Conservation (phyloP, 2,888 invertebrate genomes). For the Synanthedon formicaeformis region DNA sequence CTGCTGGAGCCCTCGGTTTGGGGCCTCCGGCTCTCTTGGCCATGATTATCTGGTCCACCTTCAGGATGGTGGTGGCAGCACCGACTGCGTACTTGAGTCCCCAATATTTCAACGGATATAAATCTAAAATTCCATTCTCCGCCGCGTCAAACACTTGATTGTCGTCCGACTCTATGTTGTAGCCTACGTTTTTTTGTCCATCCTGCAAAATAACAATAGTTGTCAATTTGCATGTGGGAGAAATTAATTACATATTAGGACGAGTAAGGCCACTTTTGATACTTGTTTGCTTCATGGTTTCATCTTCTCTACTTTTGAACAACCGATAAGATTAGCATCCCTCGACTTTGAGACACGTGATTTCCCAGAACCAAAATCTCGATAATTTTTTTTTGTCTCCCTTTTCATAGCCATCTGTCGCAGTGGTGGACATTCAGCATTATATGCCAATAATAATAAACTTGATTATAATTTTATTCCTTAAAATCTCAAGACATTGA, state of each 20-base stretch:
- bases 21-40: conserved; percentile 97
- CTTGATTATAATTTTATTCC: no score
- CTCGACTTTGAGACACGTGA: no score
- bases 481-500: no score
- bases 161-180: conserved; percentile 86
- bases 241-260: conserved; percentile 1
- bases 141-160: conserved; percentile 79
- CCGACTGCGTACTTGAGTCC: conserved; percentile 95
- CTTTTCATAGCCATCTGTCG: no score
- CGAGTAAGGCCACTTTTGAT: background rate
- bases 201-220: conserved; percentile 51
- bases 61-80: conserved; percentile 91
- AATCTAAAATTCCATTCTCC: conserved; percentile 83
- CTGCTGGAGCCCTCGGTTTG: conserved; percentile 77
- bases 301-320: no score
- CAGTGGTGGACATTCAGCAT: no score
- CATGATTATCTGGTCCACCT: conserved; percentile 98
- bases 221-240: conserved; percentile 1
- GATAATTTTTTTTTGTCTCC: no score
- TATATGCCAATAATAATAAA: no score
- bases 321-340: no score
- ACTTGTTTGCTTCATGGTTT: no score
- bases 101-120: conserved; percentile 90
- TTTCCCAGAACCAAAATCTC: no score
- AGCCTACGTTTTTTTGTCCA: conserved; percentile 84